Base-by-base conservation (phyloP, 92 coral and sea anemone genomes). In the Zoanthus gigantus region DNA sequence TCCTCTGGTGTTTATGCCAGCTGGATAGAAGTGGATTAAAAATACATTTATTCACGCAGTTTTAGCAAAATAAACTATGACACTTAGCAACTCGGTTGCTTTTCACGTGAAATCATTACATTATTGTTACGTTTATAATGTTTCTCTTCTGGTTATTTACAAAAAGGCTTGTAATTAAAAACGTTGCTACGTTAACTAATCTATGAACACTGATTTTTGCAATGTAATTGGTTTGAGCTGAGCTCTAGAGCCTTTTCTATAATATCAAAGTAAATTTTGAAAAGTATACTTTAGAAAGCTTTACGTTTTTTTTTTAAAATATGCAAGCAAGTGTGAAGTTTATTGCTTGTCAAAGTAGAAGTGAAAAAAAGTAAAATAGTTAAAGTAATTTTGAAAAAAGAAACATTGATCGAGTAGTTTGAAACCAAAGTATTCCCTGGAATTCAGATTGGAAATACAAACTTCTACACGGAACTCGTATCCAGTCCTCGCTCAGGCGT, bases 1-100 rank as follows among this genome's bases (percentile, higher is more conserved):
- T 66, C 44, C 66, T 61, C 85, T 81, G 85, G 63, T n/a, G 75
- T 66, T 2, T 60, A 13, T 23, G 52, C 1, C 83, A 78, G 71
- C 53, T 23, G 42, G 17, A 34, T 66, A 60, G 66, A 81, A 29
- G 75, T 81, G 85, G 47, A 67, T 52, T 28, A 81, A 79, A 81
- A 81, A 81, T 81, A 81, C 85, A 81, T 81, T 65, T 71, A 60
- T 45, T 66, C 85, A 81, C 85, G 28, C 85, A 66, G 74, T 81
- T 52, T 65, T 66, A 81, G 63, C 46, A 81, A 81, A 81, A 81
- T 81, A 81, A 81, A 65, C 74, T 81, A 3, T 81, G 67, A 31
- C 5, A 58, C 71, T 12, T 17, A 7, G 85, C 85, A 81, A 81
- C 85, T 81, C 76, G 58, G 76, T 67, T 81, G 85, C 85, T 10